Evolutionary conservation across 1,140 invertebrate species (phyloP).

Genomic region (Drosophila subobscura): DNA sequence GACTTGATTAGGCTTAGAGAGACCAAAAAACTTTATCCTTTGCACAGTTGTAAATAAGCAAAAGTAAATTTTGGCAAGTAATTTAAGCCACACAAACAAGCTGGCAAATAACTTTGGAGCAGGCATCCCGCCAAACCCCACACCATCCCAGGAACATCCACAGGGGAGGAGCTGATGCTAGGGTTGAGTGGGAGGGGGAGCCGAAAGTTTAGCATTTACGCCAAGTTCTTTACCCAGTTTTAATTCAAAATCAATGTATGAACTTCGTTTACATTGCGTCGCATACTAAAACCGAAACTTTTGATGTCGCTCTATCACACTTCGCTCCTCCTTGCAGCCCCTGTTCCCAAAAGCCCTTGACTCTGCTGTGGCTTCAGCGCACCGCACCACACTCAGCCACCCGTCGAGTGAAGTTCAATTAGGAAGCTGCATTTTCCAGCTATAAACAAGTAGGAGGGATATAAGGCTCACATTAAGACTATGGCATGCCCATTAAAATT

Average conservation of each 20-base stretch:
- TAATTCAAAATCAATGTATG: slow-evolving; percentile 82
- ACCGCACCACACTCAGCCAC: slow-evolving; percentile 11
- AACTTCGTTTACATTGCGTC: slow-evolving; percentile 79
- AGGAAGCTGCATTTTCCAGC: slow-evolving; percentile 34
- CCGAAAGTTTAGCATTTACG: slow-evolving; percentile 65
- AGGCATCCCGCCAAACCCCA: slow-evolving; percentile 8
- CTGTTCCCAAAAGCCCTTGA: too few relatives aligned
- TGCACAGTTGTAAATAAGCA: slow-evolving; percentile 82
- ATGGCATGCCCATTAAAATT: too few relatives aligned
- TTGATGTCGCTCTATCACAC: slow-evolving; percentile 41
- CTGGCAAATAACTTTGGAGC: slow-evolving; percentile 77
- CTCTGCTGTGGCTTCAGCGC: slow-evolving; percentile 1
- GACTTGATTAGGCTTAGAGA: slow-evolving; percentile 79
- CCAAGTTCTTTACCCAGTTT: slow-evolving; percentile 79
- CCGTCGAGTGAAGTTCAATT: slow-evolving; percentile 33
- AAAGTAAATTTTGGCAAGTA: slow-evolving; percentile 82
- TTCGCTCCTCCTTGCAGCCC: background rate
- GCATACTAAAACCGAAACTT: slow-evolving; percentile 64
- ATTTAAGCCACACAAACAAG: slow-evolving; percentile 82
- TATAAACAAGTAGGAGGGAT: slow-evolving; percentile 11
- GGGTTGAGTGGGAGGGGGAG: slow-evolving; percentile 17
- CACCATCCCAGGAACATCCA: background rate
- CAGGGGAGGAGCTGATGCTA: background rate
- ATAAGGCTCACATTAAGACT: too few relatives aligned
- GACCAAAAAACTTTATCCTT: slow-evolving; percentile 75